phyloP scores from a whole-genome alignment of 2,888 invertebrate genomes.

The Ctenicera cuprea region DNA sequence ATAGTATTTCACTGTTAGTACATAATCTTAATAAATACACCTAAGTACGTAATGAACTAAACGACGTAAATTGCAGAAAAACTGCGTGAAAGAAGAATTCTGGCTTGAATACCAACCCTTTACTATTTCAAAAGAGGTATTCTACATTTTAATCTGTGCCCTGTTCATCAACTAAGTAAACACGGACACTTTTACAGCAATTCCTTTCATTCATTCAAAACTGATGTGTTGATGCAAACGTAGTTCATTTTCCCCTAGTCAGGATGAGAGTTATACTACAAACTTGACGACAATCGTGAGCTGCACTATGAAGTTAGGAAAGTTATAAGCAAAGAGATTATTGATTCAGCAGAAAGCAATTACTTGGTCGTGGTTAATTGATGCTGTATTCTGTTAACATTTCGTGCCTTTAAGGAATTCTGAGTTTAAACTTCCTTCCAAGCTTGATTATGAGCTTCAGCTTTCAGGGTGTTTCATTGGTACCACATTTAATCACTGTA shows the following conservation, averaged over 20 bases:
- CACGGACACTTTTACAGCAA: slow-evolving; percentile 59
- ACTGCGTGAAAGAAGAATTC: not conserved
- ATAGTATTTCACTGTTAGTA: too few species aligned
- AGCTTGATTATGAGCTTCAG: slow-evolving; percentile 39
- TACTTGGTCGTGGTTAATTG: slow-evolving; percentile 59
- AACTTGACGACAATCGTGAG: not conserved
- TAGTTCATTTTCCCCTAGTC: slow-evolving; percentile 43
- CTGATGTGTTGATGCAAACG: slow-evolving; percentile 49
- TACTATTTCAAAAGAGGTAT: slow-evolving; percentile 58
- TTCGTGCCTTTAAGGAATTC: slow-evolving; percentile 47
- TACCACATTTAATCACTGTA: slow-evolving; percentile 33
- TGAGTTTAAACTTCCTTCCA: slow-evolving; percentile 40
- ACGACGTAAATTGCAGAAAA: too few species aligned
- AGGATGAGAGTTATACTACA: slow-evolving; percentile 14
- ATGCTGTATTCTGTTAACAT: slow-evolving; percentile 54
- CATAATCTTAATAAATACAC: too few species aligned
- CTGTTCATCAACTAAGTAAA: slow-evolving; percentile 63
- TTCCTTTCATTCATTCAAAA: slow-evolving; percentile 56
- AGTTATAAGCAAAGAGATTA: slow-evolving; percentile 45
- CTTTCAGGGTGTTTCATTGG: slow-evolving; percentile 27
- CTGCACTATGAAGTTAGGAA: slow-evolving; percentile 30
- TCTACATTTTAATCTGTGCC: slow-evolving; percentile 61
- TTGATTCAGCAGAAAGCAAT: slow-evolving; percentile 57
- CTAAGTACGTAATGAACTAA: too few species aligned
- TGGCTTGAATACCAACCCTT: slow-evolving; percentile 36